Evolutionary conservation across 2,797 vertebrate species (phyloP), one percentile per base, ranked within the genome.

Genomic region (Phataginus tricuspis): DNA sequence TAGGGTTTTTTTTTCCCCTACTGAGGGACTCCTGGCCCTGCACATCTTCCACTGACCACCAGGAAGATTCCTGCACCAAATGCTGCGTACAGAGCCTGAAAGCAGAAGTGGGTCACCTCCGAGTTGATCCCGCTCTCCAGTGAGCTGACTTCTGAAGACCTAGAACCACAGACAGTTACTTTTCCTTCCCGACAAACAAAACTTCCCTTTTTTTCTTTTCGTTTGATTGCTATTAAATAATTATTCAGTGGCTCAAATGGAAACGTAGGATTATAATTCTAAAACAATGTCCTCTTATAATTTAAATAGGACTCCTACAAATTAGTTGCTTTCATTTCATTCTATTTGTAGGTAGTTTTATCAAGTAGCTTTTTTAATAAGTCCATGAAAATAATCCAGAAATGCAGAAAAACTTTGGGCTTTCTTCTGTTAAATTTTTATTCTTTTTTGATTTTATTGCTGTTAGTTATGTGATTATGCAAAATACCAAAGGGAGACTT

Each of bases 211-310:
- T 75, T 80, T 49, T 3, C 12, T 53, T 75, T 91, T 51, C 51
- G 7, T 88, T 94, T 80, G 55, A 74, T 34, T 42, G 8, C 18
- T 53, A 27, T 63, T 66, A 88, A 77, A 14, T 85, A 63, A 34
- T 91, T 37, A 88, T 61, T 64, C 57, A 37, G 11, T n/a, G 55
- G 11, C n/a, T 84, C 39, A 74, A 64, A 23, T 39, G 4, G 23
- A 94, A 86, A 59, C 42, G 45, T 42, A 74, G 39, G 34, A 63
- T 37, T 55, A 72, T 68, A 80, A 86, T 79, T 96, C 27, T 91
- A 78, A 86, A 25, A 57, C 55, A 25, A 63, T 86, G 64, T 18
- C 55, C 51, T 90, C 1, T 23, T 29, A 55, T 92, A 49, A 86
- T 74, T 86, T 90, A 80, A 94, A 59, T 57, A n/a, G 2, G 59